Base-by-base conservation (phyloP, 2,888 invertebrate species). In the Erpobdella octoculata region DNA sequence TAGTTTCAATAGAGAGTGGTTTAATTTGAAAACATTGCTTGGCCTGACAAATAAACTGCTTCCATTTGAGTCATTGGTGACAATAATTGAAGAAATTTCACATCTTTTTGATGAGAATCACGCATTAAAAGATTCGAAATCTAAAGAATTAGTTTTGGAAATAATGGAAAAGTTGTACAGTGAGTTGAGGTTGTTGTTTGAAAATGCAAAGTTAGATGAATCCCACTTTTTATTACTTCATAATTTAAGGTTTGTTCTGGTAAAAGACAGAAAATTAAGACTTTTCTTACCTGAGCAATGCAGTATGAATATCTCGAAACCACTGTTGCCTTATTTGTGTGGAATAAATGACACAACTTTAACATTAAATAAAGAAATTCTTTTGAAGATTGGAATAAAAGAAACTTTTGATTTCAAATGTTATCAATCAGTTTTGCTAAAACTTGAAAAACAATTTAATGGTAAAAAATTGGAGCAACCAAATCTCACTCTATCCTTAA, bases 271-370 rank as follows among this genome's bases (percentile, higher is more conserved):
- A 4, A n/a, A 18, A 25, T 36, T 18, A 2, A 59, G 33, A 28
- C 59, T 70, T 3, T 36, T 70, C 35, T 35, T 37, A 59, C 33
- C 37, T 18, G 28, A n/a, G 1, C 53, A 53, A n/a, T 70, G 70
- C 31, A 15, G 58, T 1, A 18, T 35, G 59, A 3, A 4, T 33
- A 33, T 62, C n/a, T n/a, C n/a, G n/a, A n/a, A n/a, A 70, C 36
- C n/a, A 37, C 31, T 70, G 70, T 53, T 70, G 70, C 70, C 70
- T 21, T 70, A 70, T 31, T 35, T 70, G 31, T 35, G 59, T 35
- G 31, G 33, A 62, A n/a, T 33, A 5, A 4, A 35, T 62, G 62
- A 62, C 8, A 53, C 53, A 21, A 53, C 21, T 28, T n/a, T 53
- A 6, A 53, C 8, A 25, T 25, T 25, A 53, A 25, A 28, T 21